A percentile compares a stretch with the other conserved stretches of the same genome.
phyloP scores from a whole-genome alignment of 2,797 vertebrate species.

The Todus mexicanus region DNA sequence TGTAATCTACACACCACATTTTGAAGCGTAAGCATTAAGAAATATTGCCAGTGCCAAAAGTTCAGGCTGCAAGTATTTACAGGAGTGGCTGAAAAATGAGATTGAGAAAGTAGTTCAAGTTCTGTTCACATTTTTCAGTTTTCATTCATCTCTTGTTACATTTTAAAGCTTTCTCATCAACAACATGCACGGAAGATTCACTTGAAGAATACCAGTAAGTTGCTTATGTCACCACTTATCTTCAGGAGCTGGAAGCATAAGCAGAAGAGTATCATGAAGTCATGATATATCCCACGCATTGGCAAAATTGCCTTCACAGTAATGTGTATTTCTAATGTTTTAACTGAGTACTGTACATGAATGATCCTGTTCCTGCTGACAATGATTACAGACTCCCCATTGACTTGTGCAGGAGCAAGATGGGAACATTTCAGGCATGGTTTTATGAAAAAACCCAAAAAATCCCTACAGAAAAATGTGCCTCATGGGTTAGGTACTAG shows the following conservation, averaged over 20 bases:
- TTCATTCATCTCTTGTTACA: conserved; percentile 16
- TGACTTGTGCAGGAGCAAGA: neutral
- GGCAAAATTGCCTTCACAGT: neutral
- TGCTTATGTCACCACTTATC: neutral
- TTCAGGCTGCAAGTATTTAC: conserved; percentile 36
- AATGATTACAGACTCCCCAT: neutral
- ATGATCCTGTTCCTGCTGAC: neutral
- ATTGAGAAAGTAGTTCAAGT: conserved; percentile 20
- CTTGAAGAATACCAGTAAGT: neutral
- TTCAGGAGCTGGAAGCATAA: neutral
- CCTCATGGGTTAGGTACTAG: neutral
- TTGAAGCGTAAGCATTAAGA: neutral
- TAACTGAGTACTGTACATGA: neutral
- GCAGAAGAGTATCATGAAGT: neutral
- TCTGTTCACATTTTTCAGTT: conserved; percentile 30
- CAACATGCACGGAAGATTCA: neutral
- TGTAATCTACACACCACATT: neutral
- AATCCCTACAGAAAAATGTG: rapidly evolving
- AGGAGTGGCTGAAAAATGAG: conserved; percentile 36
- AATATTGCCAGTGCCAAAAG: conserved; percentile 10
- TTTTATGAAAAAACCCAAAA: neutral
- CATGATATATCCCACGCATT: neutral
- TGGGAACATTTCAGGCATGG: neutral
- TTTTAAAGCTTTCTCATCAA: conserved; percentile 2
- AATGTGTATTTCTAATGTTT: neutral